Evolutionary conservation across 2,888 invertebrate genomes (phyloP).

Genomic region (Germaria angustata): DNA sequence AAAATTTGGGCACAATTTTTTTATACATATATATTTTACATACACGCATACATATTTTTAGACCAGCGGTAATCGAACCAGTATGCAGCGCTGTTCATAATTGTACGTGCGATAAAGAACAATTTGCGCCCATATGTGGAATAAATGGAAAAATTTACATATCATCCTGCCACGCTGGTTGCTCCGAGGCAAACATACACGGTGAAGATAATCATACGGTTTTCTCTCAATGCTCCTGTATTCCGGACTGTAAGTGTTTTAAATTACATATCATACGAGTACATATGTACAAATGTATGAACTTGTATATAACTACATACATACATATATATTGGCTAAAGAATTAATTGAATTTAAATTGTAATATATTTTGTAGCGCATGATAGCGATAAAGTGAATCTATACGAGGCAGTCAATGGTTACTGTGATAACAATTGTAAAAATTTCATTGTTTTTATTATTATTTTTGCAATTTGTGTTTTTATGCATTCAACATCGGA

Average conservation of each 20-base stretch:
- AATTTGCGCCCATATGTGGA: slow-evolving; percentile 92
- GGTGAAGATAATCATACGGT: slow-evolving; percentile 83
- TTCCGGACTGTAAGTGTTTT: slow-evolving; percentile 76
- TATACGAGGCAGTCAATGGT: slow-evolving; percentile 85
- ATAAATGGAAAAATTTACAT: slow-evolving; percentile 90
- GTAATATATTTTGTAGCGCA: neutral
- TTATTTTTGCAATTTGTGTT: slow-evolving; percentile 91
- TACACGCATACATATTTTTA: slow-evolving; percentile 66
- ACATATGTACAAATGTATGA: too few species aligned
- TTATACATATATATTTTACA: too few species aligned
- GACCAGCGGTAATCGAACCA: slow-evolving; percentile 78
- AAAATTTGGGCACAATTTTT: too few species aligned
- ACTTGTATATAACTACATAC: too few species aligned
- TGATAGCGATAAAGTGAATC: slow-evolving; percentile 34
- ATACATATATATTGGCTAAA: neutral
- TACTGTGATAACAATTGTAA: slow-evolving; percentile 90
- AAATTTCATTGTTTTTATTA: slow-evolving; percentile 89
- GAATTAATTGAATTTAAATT: neutral
- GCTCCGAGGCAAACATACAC: slow-evolving; percentile 83
- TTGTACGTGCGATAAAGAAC: slow-evolving; percentile 88
- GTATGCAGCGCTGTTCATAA: slow-evolving; percentile 83
- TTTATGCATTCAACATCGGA: slow-evolving; percentile 96
- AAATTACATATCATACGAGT: too few species aligned
- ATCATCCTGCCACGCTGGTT: slow-evolving; percentile 95
- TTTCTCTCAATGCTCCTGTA: slow-evolving; percentile 82